Evolutionary conservation across 2,888 invertebrate genomes (phyloP).

Genomic region (Eupeodes latifasciatus): DNA sequence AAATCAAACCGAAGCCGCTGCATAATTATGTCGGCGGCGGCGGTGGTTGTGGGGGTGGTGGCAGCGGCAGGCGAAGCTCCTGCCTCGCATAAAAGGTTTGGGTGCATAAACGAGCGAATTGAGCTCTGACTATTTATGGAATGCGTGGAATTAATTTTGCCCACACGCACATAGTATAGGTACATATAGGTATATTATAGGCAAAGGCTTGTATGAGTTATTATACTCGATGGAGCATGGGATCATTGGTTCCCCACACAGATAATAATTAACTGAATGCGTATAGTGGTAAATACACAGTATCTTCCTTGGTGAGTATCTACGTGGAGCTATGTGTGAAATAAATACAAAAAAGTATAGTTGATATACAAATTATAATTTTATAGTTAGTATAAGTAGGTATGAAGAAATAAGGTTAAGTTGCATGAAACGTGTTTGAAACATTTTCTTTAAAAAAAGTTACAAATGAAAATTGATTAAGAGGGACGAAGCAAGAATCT

Average conservation of each 20-base stretch:
- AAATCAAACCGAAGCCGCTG: constrained; percentile 76
- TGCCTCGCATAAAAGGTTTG: constrained; percentile 40
- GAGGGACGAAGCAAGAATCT: no score
- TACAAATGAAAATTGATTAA: no score
- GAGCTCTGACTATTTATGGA: constrained; percentile 73
- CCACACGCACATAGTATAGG: constrained; percentile 34
- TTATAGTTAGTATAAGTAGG: no score
- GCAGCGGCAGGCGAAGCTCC: constrained; percentile 3
- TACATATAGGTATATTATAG: not conserved
- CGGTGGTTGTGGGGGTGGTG: not conserved
- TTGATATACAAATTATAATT: no score
- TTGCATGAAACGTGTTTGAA: no score
- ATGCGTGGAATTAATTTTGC: constrained; percentile 75
- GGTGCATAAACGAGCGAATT: constrained; percentile 50
- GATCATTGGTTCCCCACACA: constrained; percentile 64
- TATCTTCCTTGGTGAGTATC: constrained; percentile 12
- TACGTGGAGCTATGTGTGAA: no score
- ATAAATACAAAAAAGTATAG: no score
- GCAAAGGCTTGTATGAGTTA: constrained; percentile 60
- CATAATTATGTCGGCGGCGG: constrained; percentile 74
- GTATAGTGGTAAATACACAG: constrained; percentile 54
- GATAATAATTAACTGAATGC: constrained; percentile 74
- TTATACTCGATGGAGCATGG: constrained; percentile 32
- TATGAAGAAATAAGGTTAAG: no score
- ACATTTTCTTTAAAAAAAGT: no score